Evolutionary conservation across 2,888 invertebrate species (phyloP).

Genomic region (Lypha dubia): DNA sequence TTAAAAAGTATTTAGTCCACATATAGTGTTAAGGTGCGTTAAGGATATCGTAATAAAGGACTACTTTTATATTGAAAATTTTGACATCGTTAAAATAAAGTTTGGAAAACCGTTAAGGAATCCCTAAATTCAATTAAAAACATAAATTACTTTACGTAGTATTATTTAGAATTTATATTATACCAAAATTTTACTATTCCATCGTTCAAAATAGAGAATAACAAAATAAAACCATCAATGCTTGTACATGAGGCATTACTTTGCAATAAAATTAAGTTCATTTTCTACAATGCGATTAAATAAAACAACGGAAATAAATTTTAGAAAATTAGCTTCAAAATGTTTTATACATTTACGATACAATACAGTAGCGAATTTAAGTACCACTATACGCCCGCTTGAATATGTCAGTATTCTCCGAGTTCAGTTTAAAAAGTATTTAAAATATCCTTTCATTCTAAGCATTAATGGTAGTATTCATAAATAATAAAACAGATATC

Average conservation of each 20-base stretch:
- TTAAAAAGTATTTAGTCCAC: too few species aligned
- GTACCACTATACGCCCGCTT: neutral
- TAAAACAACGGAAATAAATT: conserved; percentile 37
- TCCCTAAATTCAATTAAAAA: too few species aligned
- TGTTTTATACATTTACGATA: conserved; percentile 19
- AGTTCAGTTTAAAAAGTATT: neutral
- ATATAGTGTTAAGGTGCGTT: too few species aligned
- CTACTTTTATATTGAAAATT: too few species aligned
- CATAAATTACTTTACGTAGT: neutral
- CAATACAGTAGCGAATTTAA: neutral
- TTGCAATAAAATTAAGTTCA: conserved; percentile 35
- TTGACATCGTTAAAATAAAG: too few species aligned
- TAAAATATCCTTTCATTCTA: neutral
- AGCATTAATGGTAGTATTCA: too few species aligned
- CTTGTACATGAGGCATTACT: conserved; percentile 4
- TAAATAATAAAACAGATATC: too few species aligned
- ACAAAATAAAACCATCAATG: neutral
- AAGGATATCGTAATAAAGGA: too few species aligned
- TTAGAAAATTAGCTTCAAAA: conserved; percentile 49
- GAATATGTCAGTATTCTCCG: neutral
- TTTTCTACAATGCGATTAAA: conserved; percentile 6
- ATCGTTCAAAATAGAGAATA: too few species aligned
- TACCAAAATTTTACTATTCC: too few species aligned
- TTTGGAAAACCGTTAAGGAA: too few species aligned
- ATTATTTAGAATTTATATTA: too few species aligned